phyloP scores from a whole-genome alignment of 53 echinoderm and acorn worm genomes.

The Antedon mediterranea region DNA sequence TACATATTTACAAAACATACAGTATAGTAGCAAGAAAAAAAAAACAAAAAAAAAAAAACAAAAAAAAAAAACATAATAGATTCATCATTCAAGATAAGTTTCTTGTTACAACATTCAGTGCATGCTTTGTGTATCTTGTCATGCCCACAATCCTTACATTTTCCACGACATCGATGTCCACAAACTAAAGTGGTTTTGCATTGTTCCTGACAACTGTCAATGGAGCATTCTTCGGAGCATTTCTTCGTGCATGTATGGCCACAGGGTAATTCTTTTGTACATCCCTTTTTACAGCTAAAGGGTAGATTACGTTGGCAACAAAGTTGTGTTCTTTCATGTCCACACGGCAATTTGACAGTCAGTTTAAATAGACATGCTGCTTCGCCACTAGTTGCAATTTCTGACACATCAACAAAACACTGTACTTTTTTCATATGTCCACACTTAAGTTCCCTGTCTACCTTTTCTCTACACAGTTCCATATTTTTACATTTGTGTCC shows the following conservation, averaged over 20 bases:
- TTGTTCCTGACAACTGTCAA: constrained; percentile 30
- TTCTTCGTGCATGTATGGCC: constrained; percentile 26
- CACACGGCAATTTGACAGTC: constrained; percentile 33
- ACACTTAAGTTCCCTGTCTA: constrained; percentile 35
- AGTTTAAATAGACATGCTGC: constrained; percentile 23
- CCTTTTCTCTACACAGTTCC: too few relatives aligned
- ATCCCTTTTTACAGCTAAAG: background rate
- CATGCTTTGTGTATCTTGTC: constrained; percentile 12
- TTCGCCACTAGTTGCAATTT: constrained; percentile 9
- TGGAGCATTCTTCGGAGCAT: constrained; percentile 14
- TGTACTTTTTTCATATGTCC: constrained; percentile 24
- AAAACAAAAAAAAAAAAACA: too few relatives aligned
- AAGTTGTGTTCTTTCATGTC: constrained; percentile 26
- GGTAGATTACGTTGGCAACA: constrained; percentile 20
- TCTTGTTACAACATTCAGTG: constrained; percentile 9
- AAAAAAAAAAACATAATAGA: too few relatives aligned
- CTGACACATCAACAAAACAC: constrained; percentile 7
- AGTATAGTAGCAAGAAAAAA: too few relatives aligned
- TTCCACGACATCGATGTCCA: constrained; percentile 53
- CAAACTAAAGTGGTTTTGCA: constrained; percentile 60
- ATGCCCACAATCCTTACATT: constrained; percentile 38
- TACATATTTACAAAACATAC: too few relatives aligned
- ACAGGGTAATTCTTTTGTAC: background rate
- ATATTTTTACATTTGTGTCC: constrained; percentile 33
- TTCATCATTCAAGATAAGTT: too few relatives aligned